Percentiles rank a stretch among this genome's conserved stretches.
Evolutionary conservation across 1,140 invertebrate genomes (phyloP).

Genomic region (Meloidogyne floridensis): DNA sequence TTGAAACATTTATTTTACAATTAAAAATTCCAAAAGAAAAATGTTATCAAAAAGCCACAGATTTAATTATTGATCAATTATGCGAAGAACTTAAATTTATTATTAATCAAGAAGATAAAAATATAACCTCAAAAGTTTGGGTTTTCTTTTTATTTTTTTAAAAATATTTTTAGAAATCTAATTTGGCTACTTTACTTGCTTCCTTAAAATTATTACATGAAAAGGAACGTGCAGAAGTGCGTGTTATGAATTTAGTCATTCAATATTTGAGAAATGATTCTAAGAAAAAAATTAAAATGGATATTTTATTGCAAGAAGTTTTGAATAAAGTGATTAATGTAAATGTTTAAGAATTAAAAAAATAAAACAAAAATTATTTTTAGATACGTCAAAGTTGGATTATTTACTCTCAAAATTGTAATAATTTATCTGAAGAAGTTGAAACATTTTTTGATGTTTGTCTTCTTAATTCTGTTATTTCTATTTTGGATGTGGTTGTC

Average conservation of each 20-base stretch:
- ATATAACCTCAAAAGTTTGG: conserved; percentile 1
- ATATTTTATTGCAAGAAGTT: conserved; percentile 29
- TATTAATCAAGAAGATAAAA: background rate
- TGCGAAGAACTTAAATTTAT: background rate
- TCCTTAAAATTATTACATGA: conserved; percentile 31
- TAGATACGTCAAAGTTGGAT: background rate
- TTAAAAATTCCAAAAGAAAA: conserved; percentile 24
- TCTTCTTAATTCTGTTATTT: conserved; percentile 33
- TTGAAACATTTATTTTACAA: background rate
- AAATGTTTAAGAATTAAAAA: background rate
- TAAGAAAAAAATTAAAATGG: background rate
- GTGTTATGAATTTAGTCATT: conserved; percentile 31
- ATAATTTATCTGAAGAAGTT: conserved; percentile 37
- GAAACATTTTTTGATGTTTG: conserved; percentile 34
- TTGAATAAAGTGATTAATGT: conserved; percentile 15
- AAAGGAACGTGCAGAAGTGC: conserved; percentile 25
- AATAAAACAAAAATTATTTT: background rate
- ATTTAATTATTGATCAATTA: conserved; percentile 10
- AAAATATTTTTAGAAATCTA: background rate
- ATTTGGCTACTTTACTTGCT: conserved; percentile 19
- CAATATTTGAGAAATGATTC: background rate
- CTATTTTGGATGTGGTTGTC: conserved; percentile 41
- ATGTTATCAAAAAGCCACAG: conserved; percentile 31
- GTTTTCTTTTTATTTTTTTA: background rate
- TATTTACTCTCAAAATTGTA: background rate